Evolutionary conservation across 2,113 vertebrate species (phyloP).

Genomic region (Tachuris rubrigastra): DNA sequence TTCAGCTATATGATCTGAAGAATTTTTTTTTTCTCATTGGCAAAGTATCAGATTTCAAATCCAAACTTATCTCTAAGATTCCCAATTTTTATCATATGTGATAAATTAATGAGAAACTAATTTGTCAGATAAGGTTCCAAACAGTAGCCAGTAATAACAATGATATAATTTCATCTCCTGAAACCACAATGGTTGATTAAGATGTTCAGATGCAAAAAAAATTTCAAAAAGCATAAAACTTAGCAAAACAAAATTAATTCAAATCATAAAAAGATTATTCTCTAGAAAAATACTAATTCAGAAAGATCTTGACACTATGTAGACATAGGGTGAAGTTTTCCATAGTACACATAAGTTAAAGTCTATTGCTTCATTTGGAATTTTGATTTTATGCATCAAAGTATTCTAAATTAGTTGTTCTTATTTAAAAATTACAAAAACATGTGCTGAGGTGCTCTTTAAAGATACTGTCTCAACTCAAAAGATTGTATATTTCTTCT

Average conservation of each 20-base stretch:
- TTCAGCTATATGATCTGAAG: background rate
- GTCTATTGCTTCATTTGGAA: background rate
- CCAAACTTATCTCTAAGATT: background rate
- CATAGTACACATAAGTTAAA: background rate
- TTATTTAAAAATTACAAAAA: background rate
- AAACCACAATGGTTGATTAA: background rate
- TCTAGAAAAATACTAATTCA: background rate
- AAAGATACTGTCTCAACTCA: background rate
- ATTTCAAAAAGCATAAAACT: background rate
- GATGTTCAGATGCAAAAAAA: background rate
- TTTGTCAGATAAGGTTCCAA: background rate
- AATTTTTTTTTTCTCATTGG: background rate
- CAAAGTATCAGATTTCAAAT: background rate
- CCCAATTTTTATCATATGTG: background rate
- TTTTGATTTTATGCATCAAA: background rate
- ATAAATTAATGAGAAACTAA: background rate
- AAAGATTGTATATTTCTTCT: background rate
- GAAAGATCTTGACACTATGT: background rate
- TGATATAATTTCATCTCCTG: background rate
- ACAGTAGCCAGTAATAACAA: background rate
- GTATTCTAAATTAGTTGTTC: background rate
- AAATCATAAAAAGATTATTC: background rate
- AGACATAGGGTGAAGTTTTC: background rate
- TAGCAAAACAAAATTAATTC: background rate
- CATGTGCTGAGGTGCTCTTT: background rate